Evolutionary conservation across 2,113 vertebrate genomes (phyloP).

Genomic region (Lasiurus cinereus): DNA sequence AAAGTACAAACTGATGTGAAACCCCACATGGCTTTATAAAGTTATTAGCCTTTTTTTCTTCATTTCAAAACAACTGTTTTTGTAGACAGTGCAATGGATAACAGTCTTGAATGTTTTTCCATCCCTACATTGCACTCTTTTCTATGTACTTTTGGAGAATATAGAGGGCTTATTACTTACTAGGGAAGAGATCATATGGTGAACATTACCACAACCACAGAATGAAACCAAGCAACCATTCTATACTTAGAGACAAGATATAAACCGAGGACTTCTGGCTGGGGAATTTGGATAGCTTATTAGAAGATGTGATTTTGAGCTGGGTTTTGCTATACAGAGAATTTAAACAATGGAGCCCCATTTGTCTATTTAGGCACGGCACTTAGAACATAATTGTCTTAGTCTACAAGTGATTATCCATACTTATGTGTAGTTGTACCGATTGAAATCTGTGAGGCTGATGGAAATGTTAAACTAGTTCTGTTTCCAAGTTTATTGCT

Average conservation of each 20-base stretch:
- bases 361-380: neutral
- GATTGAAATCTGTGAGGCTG: neutral
- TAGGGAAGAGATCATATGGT: neutral
- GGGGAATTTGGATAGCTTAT: neutral
- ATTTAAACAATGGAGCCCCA: neutral
- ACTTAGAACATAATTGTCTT: neutral
- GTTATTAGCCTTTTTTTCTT: neutral
- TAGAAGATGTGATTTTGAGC: neutral
- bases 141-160: neutral
- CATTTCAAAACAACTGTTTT: constrained; percentile 29
- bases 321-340: neutral
- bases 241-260: neutral
- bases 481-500: neutral
- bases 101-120: neutral
- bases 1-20: neutral
- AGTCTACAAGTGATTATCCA: neutral
- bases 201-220: neutral
- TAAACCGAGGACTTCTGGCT: neutral
- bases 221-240: neutral
- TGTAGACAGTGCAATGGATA: neutral
- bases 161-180: neutral
- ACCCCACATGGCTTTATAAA: neutral
- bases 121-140: neutral
- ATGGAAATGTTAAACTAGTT: neutral
- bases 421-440: neutral